phyloP scores from a whole-genome alignment of 2,888 invertebrate genomes.

The Erebia ligea region DNA sequence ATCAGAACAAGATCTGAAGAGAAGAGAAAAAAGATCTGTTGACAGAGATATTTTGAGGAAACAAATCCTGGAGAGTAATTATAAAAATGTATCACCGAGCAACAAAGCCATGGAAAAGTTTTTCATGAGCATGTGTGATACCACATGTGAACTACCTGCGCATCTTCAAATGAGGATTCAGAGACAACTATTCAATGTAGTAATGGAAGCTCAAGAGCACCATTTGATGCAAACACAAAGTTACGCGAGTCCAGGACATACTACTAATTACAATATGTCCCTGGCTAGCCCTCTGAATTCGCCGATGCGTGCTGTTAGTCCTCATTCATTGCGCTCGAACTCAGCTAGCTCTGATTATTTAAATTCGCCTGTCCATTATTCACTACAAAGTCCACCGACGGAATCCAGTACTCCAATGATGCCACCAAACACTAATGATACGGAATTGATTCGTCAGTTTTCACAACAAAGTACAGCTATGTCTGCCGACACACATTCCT shows the following conservation, averaged over 20 bases:
- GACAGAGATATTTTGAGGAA: too few species aligned
- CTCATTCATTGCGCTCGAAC: background rate
- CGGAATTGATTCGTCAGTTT: background rate
- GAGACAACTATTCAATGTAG: background rate
- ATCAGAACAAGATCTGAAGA: too few species aligned
- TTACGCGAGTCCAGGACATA: background rate
- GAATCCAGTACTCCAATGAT: background rate
- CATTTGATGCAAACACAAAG: background rate
- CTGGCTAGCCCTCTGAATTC: background rate
- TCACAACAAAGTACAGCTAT: background rate
- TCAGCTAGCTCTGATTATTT: background rate
- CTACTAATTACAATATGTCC: conserved; percentile 1
- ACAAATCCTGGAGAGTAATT: too few species aligned
- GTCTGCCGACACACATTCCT: background rate
- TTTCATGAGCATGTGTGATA: background rate
- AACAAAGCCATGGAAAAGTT: too few species aligned
- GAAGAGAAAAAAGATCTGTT: too few species aligned
- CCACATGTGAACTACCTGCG: background rate
- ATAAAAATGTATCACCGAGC: too few species aligned
- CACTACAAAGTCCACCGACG: background rate
- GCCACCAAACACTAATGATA: background rate
- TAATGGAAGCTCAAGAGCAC: background rate
- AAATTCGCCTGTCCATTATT: conserved; percentile 1
- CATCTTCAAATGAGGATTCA: conserved; percentile 1
- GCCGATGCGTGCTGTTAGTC: background rate